Evolutionary conservation across 2,888 invertebrate genomes (phyloP).

Genomic region (Drosophila mimetica): DNA sequence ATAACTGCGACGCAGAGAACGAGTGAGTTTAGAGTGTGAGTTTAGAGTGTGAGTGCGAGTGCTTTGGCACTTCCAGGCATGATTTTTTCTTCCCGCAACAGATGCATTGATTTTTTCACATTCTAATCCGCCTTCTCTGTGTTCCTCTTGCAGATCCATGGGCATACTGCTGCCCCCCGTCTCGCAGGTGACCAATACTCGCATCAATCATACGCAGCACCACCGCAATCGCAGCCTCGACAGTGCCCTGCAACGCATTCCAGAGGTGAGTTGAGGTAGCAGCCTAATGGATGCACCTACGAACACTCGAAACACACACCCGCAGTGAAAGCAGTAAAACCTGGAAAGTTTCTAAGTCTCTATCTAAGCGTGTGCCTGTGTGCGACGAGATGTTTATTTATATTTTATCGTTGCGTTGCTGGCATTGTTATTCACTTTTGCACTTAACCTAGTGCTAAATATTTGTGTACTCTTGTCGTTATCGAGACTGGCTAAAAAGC

Average conservation of each 20-base stretch:
- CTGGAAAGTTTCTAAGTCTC: constrained; percentile 47
- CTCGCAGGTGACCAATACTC: constrained; percentile 84
- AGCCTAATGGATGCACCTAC: neutral
- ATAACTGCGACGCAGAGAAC: constrained; percentile 32
- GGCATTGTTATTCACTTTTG: constrained; percentile 65
- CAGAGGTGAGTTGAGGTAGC: constrained; percentile 86
- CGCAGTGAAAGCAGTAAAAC: constrained; percentile 28
- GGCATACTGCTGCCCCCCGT: constrained; percentile 84
- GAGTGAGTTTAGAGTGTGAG: neutral
- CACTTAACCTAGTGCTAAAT: constrained; percentile 54
- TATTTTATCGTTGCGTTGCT: constrained; percentile 56
- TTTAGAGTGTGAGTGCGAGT: constrained; percentile 10
- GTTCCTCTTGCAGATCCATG: constrained; percentile 82
- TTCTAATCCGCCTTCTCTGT: constrained; percentile 1
- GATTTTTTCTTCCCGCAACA: constrained; percentile 15
- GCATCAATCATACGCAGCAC: constrained; percentile 87
- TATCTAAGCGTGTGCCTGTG: constrained; percentile 11
- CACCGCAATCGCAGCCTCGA: constrained; percentile 96
- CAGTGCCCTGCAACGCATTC: constrained; percentile 94
- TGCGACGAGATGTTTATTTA: constrained; percentile 52
- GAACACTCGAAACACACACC: neutral
- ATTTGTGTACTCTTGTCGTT: constrained; percentile 62
- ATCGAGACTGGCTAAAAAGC: constrained; percentile 36
- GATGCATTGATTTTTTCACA: constrained; percentile 60
- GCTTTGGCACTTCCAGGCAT: neutral